Conservation (phyloP, 1,140 invertebrate species). For the Helicoverpa zea region DNA sequence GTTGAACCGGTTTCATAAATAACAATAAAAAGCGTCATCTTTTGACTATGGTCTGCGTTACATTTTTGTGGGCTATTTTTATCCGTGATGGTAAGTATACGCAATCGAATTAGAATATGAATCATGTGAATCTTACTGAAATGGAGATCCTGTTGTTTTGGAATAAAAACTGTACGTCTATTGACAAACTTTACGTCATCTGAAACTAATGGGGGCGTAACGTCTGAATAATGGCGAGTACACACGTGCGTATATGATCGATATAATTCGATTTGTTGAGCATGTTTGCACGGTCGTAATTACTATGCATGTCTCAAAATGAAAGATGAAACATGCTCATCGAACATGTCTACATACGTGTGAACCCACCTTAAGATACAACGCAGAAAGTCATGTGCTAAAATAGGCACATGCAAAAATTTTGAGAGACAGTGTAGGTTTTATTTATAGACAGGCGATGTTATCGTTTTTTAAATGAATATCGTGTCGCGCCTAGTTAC, state of each 20-base stretch:
- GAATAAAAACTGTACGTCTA: background rate
- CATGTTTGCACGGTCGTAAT: no score
- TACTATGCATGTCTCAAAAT: background rate
- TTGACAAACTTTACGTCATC: background rate
- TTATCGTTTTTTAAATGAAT: no score
- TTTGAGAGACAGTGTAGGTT: no score
- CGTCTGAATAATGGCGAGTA: background rate
- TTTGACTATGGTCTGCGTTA: conserved; percentile 27
- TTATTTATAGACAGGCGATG: no score
- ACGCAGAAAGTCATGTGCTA: no score
- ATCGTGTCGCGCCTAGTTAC: no score
- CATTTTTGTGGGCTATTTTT: conserved; percentile 33
- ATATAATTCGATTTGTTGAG: no score
- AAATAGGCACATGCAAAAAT: no score
- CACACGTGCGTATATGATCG: no score
- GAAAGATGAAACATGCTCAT: no score
- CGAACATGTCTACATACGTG: no score
- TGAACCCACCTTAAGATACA: no score
- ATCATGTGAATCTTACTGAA: background rate
- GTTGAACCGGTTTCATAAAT: conserved; percentile 32
- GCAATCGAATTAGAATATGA: conserved; percentile 1
- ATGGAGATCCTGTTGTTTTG: conserved; percentile 11
- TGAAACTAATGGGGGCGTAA: background rate
- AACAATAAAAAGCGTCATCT: conserved; percentile 37
- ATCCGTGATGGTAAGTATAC: conserved; percentile 17